Conservation (phyloP, 1,140 invertebrate species). For the Zaprionus vittiger region DNA sequence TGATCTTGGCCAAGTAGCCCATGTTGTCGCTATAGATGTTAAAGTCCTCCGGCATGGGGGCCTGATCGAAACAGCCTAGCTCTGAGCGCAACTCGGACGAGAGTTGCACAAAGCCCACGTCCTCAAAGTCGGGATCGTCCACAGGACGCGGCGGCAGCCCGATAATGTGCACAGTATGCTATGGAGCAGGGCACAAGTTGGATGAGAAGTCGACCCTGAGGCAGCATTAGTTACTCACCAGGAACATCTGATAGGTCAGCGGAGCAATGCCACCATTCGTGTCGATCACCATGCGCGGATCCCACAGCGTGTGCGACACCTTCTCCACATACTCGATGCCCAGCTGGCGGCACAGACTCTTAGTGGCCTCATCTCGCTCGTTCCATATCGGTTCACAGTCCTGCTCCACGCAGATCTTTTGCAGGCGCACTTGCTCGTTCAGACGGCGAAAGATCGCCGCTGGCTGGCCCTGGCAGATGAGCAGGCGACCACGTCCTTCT, state of each 20-base stretch:
- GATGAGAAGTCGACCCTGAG: neutral
- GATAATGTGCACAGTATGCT: slow-evolving; percentile 87
- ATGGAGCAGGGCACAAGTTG: neutral
- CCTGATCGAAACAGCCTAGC: slow-evolving; percentile 85
- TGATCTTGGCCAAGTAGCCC: slow-evolving; percentile 71
- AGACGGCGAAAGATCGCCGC: slow-evolving; percentile 86
- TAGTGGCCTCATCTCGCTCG: slow-evolving; percentile 87
- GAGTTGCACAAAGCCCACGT: slow-evolving; percentile 85
- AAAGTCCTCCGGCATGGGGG: slow-evolving; percentile 87
- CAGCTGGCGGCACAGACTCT: slow-evolving; percentile 86
- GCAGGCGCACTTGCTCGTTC: slow-evolving; percentile 86
- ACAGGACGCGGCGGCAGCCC: slow-evolving; percentile 87
- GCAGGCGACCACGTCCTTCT: slow-evolving; percentile 86
- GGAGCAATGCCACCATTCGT: slow-evolving; percentile 90
- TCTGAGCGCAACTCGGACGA: slow-evolving; percentile 83
- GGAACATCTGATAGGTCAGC: slow-evolving; percentile 90
- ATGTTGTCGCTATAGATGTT: slow-evolving; percentile 85
- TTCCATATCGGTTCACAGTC: slow-evolving; percentile 91
- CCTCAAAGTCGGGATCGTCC: slow-evolving; percentile 85
- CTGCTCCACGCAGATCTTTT: slow-evolving; percentile 88
- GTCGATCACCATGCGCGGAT: slow-evolving; percentile 87
- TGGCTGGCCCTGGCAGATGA: slow-evolving; percentile 88
- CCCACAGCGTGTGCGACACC: slow-evolving; percentile 90
- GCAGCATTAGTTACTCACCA: slow-evolving; percentile 83
- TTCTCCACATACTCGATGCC: slow-evolving; percentile 86